Evolutionary conservation across 2,113 vertebrate genomes (phyloP).

Genomic region (Silurus asotus): DNA sequence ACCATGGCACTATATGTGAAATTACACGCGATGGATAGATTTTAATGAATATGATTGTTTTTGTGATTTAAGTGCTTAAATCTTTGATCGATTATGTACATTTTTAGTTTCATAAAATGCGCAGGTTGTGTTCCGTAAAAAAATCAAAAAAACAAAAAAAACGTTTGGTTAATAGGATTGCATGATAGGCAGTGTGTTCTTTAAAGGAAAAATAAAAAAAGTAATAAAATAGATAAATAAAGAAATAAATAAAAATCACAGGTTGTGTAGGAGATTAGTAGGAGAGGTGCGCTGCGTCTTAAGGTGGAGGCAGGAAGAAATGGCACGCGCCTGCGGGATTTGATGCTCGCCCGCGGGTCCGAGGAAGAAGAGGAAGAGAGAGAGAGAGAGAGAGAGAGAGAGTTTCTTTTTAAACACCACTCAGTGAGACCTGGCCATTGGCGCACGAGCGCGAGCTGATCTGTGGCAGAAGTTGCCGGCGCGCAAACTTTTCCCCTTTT

Average conservation of each 20-base stretch:
- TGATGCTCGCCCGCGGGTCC: not conserved
- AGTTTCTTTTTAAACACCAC: conserved; percentile 61
- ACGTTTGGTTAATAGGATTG: not conserved
- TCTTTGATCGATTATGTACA: not conserved
- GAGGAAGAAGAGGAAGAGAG: not conserved
- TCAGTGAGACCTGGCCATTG: conserved; percentile 55
- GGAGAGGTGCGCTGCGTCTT: not conserved
- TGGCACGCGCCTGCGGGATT: not conserved
- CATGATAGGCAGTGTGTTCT: not conserved
- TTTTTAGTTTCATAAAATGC: not conserved
- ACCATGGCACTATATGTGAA: not conserved
- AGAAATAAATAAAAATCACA: not conserved
- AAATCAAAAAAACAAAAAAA: too few relatives aligned
- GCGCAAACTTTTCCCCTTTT: conserved; percentile 65
- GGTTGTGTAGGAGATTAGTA: not conserved
- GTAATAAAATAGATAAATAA: not conserved
- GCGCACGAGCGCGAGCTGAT: conserved; percentile 57
- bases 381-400: conserved; percentile 36
- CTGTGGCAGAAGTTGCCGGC: conserved; percentile 56
- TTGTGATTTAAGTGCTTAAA: not conserved
- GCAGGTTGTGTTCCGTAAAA: not conserved
- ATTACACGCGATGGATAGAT: not conserved
- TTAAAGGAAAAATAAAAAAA: not conserved
- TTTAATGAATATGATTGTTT: not conserved
- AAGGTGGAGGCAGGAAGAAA: not conserved